Percentiles rank a stretch among this genome's conserved stretches.
phyloP scores from a whole-genome alignment of 2,113 vertebrate species.

The Morone saxatilis region DNA sequence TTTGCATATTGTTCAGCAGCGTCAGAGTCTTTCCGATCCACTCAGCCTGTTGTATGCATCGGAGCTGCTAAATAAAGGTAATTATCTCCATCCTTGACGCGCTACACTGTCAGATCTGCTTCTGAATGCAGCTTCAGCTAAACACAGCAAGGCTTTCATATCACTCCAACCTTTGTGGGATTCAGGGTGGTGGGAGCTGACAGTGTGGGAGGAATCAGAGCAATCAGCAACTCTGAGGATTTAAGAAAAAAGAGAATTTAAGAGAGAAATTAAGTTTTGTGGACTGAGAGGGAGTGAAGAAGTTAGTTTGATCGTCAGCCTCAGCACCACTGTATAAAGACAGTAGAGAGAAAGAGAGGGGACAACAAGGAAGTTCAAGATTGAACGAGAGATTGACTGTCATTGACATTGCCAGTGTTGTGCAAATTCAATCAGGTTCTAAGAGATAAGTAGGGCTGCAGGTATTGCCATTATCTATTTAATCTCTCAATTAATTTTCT shows the following conservation, averaged over 20 bases:
- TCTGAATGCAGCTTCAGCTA: conserved; percentile 17
- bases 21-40: neutral
- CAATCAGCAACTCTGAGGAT: neutral
- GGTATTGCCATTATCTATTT: neutral
- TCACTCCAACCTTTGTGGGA: neutral
- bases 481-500: neutral
- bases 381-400: neutral
- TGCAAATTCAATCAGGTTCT: neutral
- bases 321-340: neutral
- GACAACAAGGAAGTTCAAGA: neutral
- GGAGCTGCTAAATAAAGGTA: conserved; percentile 40
- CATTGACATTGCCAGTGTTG: neutral
- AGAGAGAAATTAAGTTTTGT: neutral
- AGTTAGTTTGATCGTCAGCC: neutral
- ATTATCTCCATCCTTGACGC: conserved; percentile 44
- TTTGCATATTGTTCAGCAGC: conserved; percentile 39
- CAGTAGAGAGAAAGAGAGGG: too few relatives aligned
- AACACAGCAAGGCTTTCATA: conserved; percentile 2
- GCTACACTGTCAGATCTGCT: conserved; percentile 39
- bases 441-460: neutral
- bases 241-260: neutral
- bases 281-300: neutral
- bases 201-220: neutral
- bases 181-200: neutral
- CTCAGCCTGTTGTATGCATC: neutral